These are phyloP conservation scores for Zootermopsis nevadensis DNA, from an alignment of 2,888 invertebrate genomes.

Conservation along the genomic window DNA sequence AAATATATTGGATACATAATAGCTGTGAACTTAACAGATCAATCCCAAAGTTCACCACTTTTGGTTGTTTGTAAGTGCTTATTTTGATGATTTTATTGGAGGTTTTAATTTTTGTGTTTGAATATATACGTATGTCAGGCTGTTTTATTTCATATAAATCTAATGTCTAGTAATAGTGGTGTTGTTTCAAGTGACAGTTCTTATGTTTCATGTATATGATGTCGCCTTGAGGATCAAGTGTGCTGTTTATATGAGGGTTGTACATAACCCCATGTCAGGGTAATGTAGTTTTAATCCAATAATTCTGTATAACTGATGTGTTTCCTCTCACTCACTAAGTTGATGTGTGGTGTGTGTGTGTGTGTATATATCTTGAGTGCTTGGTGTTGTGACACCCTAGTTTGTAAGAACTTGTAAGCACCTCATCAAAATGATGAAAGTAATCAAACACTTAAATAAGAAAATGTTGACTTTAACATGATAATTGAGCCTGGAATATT, in stretches of 20 bases:
- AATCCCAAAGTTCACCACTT: too few species aligned
- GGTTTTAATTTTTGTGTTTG: background rate
- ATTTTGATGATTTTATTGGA: background rate
- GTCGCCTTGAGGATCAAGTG: background rate
- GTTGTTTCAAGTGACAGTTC: background rate
- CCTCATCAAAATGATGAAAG: conserved; percentile 12
- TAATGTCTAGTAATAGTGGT: background rate
- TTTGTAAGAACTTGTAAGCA: background rate
- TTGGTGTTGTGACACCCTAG: conserved; percentile 29
- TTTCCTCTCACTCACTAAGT: background rate
- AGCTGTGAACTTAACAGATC: too few species aligned
- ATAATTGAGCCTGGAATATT: background rate
- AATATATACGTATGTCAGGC: background rate
- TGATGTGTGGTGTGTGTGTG: background rate
- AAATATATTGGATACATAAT: background rate
- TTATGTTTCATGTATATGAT: background rate
- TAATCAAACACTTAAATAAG: conserved; percentile 5
- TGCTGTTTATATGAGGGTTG: background rate
- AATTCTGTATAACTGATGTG: background rate
- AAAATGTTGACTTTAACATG: conserved; percentile 1
- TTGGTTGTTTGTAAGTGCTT: too few species aligned
- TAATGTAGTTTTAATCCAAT: background rate
- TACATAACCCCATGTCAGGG: background rate
- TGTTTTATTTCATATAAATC: background rate
- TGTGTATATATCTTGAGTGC: conserved; percentile 26